A percentile compares a stretch with the other conserved stretches of the same genome.
Evolutionary conservation across 2,797 vertebrate genomes (phyloP).

Genomic region (Sparidentex hasta): DNA sequence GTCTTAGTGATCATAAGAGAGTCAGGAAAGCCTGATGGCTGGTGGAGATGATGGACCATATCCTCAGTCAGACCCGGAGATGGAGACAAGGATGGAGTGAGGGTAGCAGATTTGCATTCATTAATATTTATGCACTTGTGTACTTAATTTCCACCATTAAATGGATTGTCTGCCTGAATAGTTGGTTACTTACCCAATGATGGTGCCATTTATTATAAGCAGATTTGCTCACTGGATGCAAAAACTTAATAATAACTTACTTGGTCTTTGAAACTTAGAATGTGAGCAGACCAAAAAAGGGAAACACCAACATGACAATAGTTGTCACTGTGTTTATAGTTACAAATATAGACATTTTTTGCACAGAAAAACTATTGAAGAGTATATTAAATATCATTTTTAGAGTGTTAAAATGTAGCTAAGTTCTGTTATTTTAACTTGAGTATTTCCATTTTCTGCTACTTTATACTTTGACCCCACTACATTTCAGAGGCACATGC

Average conservation of each 20-base stretch:
- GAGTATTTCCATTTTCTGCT: too few relatives aligned
- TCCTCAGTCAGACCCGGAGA: conserved; percentile 61
- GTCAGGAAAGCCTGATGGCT: conserved; percentile 45
- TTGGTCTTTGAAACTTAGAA: not conserved
- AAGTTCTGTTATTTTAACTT: too few relatives aligned
- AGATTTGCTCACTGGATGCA: conserved; percentile 65
- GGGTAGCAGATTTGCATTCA: conserved; percentile 76
- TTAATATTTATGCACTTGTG: conserved; percentile 80
- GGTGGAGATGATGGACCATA: conserved; percentile 73
- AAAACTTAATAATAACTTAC: conserved; percentile 33
- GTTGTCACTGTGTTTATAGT: too few relatives aligned
- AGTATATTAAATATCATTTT: too few relatives aligned
- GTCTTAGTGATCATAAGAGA: conserved; percentile 58
- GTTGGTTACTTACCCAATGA: conserved; percentile 70
- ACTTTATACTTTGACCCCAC: too few relatives aligned
- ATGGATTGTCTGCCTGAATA: conserved; percentile 74
- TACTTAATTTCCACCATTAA: conserved; percentile 75
- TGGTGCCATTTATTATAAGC: conserved; percentile 72
- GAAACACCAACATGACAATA: not conserved
- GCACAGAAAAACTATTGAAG: too few relatives aligned
- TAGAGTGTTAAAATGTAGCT: too few relatives aligned
- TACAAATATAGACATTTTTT: too few relatives aligned
- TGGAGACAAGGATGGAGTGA: conserved; percentile 72
- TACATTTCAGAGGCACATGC: too few relatives aligned
- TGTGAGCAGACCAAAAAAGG: not conserved